phyloP scores from a whole-genome alignment of 2,888 invertebrate species.

The Polyommatus iphigenia region DNA sequence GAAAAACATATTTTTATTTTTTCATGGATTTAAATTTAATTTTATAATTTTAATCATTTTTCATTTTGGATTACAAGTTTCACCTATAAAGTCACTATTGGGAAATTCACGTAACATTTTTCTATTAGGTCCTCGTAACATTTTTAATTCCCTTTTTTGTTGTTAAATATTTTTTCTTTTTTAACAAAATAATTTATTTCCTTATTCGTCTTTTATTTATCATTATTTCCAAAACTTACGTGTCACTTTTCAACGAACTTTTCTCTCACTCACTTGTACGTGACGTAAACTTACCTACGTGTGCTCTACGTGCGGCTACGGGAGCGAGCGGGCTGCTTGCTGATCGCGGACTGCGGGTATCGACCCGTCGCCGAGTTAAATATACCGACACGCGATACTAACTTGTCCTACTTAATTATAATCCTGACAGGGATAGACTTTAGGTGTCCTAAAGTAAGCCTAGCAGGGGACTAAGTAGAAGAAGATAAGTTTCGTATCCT shows the following conservation, averaged over 20 bases:
- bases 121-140: too few species aligned
- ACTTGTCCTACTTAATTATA: slow-evolving; percentile 32
- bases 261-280: neutral
- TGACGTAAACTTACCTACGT: slow-evolving; percentile 31
- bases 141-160: too few species aligned
- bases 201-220: neutral
- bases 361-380: slow-evolving; percentile 63
- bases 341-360: slow-evolving; percentile 70
- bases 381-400: slow-evolving; percentile 64
- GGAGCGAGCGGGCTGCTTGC: slow-evolving; percentile 46
- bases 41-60: too few species aligned
- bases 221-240: neutral
- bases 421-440: neutral
- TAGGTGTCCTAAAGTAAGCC: too few species aligned
- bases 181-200: too few species aligned
- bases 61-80: too few species aligned
- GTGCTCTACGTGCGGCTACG: slow-evolving; percentile 28
- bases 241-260: neutral
- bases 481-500: too few species aligned
- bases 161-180: too few species aligned
- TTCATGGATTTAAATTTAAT: too few species aligned
- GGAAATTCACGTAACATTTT: too few species aligned
- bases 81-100: too few species aligned
- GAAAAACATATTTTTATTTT: neutral
- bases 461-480: too few species aligned